Evolutionary conservation across 2,797 vertebrate genomes (phyloP).

Genomic region (Myotis daubentonii): DNA sequence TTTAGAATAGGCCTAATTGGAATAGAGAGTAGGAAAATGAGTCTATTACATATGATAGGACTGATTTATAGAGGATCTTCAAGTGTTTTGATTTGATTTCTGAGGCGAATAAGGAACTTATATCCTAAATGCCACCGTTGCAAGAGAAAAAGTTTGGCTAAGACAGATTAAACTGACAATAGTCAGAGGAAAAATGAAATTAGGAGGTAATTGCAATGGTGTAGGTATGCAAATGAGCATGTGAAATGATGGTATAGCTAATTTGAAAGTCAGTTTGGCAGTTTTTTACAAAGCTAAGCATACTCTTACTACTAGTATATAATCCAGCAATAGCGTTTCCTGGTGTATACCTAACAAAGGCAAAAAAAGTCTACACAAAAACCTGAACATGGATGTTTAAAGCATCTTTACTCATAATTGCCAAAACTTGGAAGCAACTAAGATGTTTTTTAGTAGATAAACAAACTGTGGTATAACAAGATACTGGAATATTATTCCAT

Average conservation of each 20-base stretch:
- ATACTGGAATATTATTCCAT: neutral
- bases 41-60: neutral
- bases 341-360: neutral
- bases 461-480: neutral
- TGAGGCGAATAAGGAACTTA: constrained; percentile 5
- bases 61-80: neutral
- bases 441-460: neutral
- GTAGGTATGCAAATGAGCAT: neutral
- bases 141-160: constrained; percentile 4
- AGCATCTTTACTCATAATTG: constrained; percentile 18
- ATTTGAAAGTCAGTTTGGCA: neutral
- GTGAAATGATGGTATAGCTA: neutral
- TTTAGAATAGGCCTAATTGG: constrained; percentile 11
- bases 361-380: neutral
- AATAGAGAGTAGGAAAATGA: neutral
- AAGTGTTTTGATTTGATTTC: constrained; percentile 46
- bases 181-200: constrained; percentile 12
- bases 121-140: constrained; percentile 9
- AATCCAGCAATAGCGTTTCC: neutral
- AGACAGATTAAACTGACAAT: constrained; percentile 4
- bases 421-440: neutral
- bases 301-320: neutral
- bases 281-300: neutral
- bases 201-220: neutral
- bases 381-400: neutral